A percentile compares a stretch with the other conserved stretches of the same genome.
Evolutionary conservation across 2,113 vertebrate genomes (phyloP).

Genomic region (Eurystomus gularis): DNA sequence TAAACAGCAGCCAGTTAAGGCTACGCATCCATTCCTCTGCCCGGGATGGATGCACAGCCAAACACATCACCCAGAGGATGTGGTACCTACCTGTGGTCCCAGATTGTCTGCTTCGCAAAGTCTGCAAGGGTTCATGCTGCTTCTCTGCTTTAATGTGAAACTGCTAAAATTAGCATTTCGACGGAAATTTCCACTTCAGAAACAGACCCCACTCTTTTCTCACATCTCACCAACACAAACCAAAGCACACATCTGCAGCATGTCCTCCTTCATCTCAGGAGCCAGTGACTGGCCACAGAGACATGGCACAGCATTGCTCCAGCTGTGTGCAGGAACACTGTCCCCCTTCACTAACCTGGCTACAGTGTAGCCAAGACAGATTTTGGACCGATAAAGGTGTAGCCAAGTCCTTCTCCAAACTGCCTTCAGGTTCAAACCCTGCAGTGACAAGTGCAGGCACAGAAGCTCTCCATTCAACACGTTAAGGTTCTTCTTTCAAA

Average conservation of each 20-base stretch:
- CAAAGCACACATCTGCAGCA: not conserved
- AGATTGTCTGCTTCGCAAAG: not conserved
- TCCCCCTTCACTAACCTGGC: too few relatives aligned
- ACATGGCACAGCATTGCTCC: not conserved
- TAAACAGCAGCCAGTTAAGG: not conserved
- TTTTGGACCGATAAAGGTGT: not conserved
- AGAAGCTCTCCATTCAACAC: not conserved
- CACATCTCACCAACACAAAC: accelerated
- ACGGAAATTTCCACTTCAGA: not conserved
- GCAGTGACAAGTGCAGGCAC: not conserved
- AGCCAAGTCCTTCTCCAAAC: not conserved
- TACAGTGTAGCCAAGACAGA: not conserved
- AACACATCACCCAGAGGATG: not conserved
- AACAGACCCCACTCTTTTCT: not conserved
- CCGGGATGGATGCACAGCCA: not conserved
- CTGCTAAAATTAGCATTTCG: not conserved
- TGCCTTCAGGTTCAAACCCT: not conserved
- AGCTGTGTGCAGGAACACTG: not conserved
- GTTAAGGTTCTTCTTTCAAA: too few relatives aligned
- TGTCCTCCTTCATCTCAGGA: not conserved
- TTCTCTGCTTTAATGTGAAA: not conserved
- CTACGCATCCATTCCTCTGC: not conserved
- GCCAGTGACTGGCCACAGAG: accelerated
- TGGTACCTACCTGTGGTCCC: not conserved
- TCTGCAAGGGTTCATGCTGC: not conserved